phyloP scores from a whole-genome alignment of 2,797 vertebrate species.

The Pseudopleuronectes americanus region DNA sequence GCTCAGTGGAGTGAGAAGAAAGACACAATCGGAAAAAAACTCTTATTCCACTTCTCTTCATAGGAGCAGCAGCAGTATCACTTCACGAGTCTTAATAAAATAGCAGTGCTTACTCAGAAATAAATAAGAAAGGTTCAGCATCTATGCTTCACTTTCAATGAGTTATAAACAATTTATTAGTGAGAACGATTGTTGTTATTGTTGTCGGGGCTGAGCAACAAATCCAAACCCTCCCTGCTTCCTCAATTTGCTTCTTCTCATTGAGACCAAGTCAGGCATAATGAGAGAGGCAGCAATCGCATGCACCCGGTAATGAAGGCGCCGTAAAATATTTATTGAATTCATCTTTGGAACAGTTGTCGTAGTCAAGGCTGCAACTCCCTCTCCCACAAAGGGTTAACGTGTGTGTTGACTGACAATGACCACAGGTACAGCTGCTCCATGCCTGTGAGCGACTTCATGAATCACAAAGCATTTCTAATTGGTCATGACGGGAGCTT shows the following conservation, averaged over 20 bases:
- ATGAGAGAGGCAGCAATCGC: constrained; percentile 71
- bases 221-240: constrained; percentile 47
- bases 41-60: too few relatives aligned
- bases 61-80: constrained; percentile 33
- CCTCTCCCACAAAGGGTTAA: constrained; percentile 32
- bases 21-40: constrained; percentile 26
- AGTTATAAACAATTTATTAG: constrained; percentile 66
- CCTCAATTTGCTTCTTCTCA: constrained; percentile 48
- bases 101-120: constrained; percentile 49
- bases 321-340: constrained; percentile 74
- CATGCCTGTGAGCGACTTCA: constrained; percentile 51
- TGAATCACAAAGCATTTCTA: constrained; percentile 73
- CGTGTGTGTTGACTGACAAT: constrained; percentile 64
- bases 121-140: constrained; percentile 56
- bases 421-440: constrained; percentile 66
- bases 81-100: constrained; percentile 55
- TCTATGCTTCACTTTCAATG: constrained; percentile 69
- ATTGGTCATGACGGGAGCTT: constrained; percentile 75
- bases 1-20: constrained; percentile 55
- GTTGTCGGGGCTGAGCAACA: constrained; percentile 45
- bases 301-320: constrained; percentile 64
- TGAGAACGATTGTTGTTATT: constrained; percentile 60
- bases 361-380: constrained; percentile 24
- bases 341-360: constrained; percentile 52
- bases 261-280: constrained; percentile 62